Base-by-base conservation (phyloP, 2,113 vertebrate genomes). In the Otus sunia region DNA sequence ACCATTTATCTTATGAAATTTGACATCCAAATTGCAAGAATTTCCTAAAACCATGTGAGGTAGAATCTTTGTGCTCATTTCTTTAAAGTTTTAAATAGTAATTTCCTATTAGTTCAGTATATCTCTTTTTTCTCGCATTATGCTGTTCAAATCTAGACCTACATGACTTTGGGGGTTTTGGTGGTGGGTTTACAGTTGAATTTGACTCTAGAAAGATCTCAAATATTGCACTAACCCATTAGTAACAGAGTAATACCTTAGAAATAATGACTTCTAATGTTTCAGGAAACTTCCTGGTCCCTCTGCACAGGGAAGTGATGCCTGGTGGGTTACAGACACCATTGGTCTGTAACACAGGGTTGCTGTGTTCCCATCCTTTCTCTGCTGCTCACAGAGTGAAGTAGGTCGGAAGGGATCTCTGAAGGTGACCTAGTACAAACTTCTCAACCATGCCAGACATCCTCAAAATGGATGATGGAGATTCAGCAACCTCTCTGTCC, bases 1-100 rank as follows among this genome's bases (percentile, higher is more conserved):
- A 86, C 88, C 71, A 90, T 95, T 92, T 74, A 68, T 74, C 55
- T n/a, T 47, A 77, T 92, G 79, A 66, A 86, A 92, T 82, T 86
- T 88, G 50, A 58, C 69, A 94, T 73, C 23, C 17, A 93, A 88
- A 63, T 64, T 47, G 22, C 13, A 66, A 74, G 59, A 37, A 84
- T 49, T 72, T 55, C 74, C 66, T 49, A 23, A 67, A 74, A 36
- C 10, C 9, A 6, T 8, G 18, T 23, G 19, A 84, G 10, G 10
- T 27, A 66, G 21, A 19, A 67, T 78, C 84, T 66, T 60, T 41
- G 19, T 60, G n/a, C 39, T 53, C 9, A 32, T n/a, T 52, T 59
- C 41, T 77, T 74, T 76, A 10, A 55, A 71, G 7, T 45, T 19
- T 10, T 43, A 60, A 74, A 67, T 47, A 77, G 19, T 39, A 0